Conservation (phyloP, 1,140 invertebrate species). For the Drosophila neocordata region DNA sequence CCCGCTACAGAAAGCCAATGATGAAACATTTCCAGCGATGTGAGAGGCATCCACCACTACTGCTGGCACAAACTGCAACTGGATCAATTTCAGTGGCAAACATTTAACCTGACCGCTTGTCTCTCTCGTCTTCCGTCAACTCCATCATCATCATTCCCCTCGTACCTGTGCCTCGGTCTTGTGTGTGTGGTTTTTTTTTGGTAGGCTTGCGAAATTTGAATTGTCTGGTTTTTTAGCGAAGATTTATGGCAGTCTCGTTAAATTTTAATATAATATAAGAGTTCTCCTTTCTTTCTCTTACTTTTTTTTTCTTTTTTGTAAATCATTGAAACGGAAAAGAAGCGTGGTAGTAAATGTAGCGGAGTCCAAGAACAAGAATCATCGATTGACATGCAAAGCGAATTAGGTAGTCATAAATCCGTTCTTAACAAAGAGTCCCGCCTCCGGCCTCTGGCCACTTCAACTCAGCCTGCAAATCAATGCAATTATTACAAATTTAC, state of each 20-base stretch:
- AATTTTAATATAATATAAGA: conserved; percentile 82
- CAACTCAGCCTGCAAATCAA: conserved; percentile 33
- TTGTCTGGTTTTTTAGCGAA: conserved; percentile 78
- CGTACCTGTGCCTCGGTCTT: background rate
- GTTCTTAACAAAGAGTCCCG: conserved; percentile 15
- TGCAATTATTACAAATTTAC: conserved; percentile 65
- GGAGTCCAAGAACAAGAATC: background rate
- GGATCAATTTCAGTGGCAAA: conserved; percentile 79
- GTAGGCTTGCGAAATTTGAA: conserved; percentile 71
- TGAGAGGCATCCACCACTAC: conserved; percentile 53
- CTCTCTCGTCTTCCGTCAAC: conserved; percentile 54
- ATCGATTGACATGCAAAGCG: conserved; percentile 75
- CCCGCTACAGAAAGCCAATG: conserved; percentile 27
- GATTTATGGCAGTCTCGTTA: conserved; percentile 82
- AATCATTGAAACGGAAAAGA: conserved; percentile 37
- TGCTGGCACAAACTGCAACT: conserved; percentile 58
- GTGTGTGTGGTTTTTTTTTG: conserved; percentile 31
- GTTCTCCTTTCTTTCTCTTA: background rate
- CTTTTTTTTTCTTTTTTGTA: conserved; percentile 53
- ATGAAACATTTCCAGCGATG: conserved; percentile 75
- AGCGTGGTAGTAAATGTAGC: background rate
- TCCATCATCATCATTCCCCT: conserved; percentile 14
- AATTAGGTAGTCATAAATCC: conserved; percentile 68
- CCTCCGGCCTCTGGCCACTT: conserved; percentile 2
- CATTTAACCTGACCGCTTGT: conserved; percentile 52